A percentile compares a stretch with the other conserved stretches of the same genome.
Evolutionary conservation across 2,797 vertebrate species (phyloP).

Genomic region (Cheracebus regulus): DNA sequence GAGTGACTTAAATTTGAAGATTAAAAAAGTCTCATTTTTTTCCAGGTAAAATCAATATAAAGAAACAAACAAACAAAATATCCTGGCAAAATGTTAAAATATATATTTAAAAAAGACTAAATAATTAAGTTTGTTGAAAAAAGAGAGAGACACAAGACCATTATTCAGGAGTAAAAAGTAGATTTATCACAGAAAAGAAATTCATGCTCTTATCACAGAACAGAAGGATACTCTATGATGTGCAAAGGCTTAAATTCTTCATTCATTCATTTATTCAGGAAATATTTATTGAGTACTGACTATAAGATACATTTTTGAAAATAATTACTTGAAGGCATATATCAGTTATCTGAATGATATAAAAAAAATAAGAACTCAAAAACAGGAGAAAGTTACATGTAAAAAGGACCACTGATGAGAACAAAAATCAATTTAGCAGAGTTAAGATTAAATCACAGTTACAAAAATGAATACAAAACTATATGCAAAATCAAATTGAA

Average conservation of each 20-base stretch:
- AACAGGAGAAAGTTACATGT: not conserved
- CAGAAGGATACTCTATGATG: not conserved
- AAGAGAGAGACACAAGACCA: not conserved
- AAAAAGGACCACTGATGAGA: not conserved
- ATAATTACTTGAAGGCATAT: not conserved
- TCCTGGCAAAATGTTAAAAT: not conserved
- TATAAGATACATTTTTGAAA: not conserved
- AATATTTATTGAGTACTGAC: not conserved
- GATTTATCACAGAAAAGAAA: not conserved
- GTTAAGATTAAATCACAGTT: constrained; percentile 24
- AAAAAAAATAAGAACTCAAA: constrained; percentile 24
- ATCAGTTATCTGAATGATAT: not conserved
- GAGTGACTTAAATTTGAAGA: not conserved
- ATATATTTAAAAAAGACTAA: not conserved
- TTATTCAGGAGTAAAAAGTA: not conserved
- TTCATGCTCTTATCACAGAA: not conserved
- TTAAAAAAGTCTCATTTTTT: not conserved
- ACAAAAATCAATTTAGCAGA: not conserved
- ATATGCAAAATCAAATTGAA: not conserved
- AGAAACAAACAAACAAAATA: not conserved
- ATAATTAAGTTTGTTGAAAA: not conserved
- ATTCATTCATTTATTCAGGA: not conserved
- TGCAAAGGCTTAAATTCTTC: not conserved
- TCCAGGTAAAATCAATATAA: not conserved
- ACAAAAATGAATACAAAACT: not conserved